Evolutionary conservation across 2,888 invertebrate species (phyloP).

Genomic region (Drosophila engyochracea): DNA sequence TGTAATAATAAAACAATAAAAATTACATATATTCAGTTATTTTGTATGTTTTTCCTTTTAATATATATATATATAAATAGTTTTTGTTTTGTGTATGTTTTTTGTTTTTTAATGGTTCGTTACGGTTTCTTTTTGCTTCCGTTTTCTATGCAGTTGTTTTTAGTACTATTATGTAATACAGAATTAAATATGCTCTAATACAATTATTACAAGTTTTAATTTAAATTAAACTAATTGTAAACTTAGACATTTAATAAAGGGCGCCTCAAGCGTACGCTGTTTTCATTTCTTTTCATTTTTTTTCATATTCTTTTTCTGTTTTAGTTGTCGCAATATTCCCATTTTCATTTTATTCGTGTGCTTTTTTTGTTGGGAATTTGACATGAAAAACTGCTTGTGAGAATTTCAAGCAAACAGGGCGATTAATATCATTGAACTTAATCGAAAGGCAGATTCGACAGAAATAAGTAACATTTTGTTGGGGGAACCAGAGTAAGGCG

Average conservation of each 20-base stretch:
- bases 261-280: conserved; percentile 63
- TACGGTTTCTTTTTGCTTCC: conserved; percentile 17
- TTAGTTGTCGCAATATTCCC: conserved; percentile 28
- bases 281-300: conserved; percentile 26
- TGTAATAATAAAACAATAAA: conserved; percentile 36
- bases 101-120: conserved; percentile 47
- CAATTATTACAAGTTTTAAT: conserved; percentile 64
- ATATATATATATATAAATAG: conserved; percentile 68
- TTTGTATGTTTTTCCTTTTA: conserved; percentile 42
- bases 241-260: conserved; percentile 76
- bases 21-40: conserved; percentile 4
- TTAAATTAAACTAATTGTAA: conserved; percentile 74
- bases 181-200: conserved; percentile 69
- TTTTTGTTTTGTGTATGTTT: conserved; percentile 34
- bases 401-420: conserved; percentile 27
- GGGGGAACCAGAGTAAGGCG: conserved; percentile 44
- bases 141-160: conserved; percentile 48
- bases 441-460: conserved; percentile 59
- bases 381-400: conserved; percentile 25
- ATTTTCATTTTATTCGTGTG: conserved; percentile 25
- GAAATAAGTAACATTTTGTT: conserved; percentile 59
- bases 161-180: conserved; percentile 77
- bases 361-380: conserved; percentile 11
- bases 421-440: conserved; percentile 67
- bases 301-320: conserved; percentile 12